phyloP scores from a whole-genome alignment of 2,888 invertebrate genomes.

The Lycaena phlaeas region DNA sequence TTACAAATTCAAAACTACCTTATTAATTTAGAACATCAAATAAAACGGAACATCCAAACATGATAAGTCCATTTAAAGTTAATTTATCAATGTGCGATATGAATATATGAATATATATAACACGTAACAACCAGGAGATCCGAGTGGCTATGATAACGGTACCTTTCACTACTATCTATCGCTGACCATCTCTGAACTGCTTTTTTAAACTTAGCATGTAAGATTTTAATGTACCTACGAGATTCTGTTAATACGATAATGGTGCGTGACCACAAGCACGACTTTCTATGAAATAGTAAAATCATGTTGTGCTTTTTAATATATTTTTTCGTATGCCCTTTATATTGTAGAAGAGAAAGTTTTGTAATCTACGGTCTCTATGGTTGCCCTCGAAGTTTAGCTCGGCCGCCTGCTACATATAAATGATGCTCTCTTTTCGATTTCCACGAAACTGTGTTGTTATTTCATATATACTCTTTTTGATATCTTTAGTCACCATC shows the following conservation, averaged over 20 bases:
- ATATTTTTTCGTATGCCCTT: conserved; percentile 15
- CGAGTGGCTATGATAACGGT: conserved; percentile 65
- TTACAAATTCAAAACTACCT: too few species aligned
- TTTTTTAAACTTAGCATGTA: conserved; percentile 62
- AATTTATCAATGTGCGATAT: conserved; percentile 7
- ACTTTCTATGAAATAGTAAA: conserved; percentile 57
- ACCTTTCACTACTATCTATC: conserved; percentile 68
- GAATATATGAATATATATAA: conserved; percentile 10
- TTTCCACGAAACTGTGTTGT: too few species aligned
- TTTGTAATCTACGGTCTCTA: neutral
- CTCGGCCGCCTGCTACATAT: too few species aligned
- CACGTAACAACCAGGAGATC: conserved; percentile 42
- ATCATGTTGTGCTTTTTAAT: conserved; percentile 32
- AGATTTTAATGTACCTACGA: conserved; percentile 63
- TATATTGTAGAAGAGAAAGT: conserved; percentile 1
- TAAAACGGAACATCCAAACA: neutral
- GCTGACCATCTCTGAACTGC: conserved; percentile 66
- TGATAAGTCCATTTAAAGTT: conserved; percentile 1
- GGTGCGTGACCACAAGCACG: conserved; percentile 60
- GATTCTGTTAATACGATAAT: conserved; percentile 67
- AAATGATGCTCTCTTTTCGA: too few species aligned
- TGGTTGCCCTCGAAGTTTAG: neutral
- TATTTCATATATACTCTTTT: too few species aligned
- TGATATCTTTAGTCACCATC: too few species aligned
- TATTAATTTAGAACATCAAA: neutral